Evolutionary conservation across 2,113 vertebrate species (phyloP).

Genomic region (Piaya cayana): DNA sequence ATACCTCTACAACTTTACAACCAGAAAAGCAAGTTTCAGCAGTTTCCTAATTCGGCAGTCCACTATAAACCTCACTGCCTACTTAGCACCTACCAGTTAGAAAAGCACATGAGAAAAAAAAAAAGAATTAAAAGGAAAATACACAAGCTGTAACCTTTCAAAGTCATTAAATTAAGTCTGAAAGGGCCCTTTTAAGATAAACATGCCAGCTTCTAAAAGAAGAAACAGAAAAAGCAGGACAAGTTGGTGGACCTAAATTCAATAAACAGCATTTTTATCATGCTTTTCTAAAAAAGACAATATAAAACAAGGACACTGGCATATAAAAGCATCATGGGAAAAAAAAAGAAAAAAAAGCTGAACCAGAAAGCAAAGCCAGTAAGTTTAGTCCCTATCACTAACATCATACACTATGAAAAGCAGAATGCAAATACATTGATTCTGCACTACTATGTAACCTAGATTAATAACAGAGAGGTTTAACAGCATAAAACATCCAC

Average conservation of each 20-base stretch:
- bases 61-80: neutral
- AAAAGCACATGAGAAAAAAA: neutral
- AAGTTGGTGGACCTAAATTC: neutral
- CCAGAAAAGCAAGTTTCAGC: neutral
- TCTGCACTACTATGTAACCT: neutral
- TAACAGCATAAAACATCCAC: neutral
- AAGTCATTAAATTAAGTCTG: neutral
- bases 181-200: neutral
- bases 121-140: neutral
- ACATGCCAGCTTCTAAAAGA: conserved; percentile 29
- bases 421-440: neutral
- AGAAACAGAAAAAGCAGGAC: conserved; percentile 11
- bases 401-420: neutral
- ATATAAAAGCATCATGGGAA: neutral
- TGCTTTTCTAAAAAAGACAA: conserved; percentile 19
- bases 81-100: neutral
- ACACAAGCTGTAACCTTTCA: neutral
- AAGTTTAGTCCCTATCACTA: neutral
- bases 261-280: conserved; percentile 42
- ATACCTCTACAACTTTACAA: neutral
- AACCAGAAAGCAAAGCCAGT: neutral
- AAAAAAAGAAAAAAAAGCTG: neutral
- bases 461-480: neutral
- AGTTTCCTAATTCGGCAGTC: neutral
- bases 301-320: neutral